Conservation (phyloP, 2,797 vertebrate genomes). For the Hybognathus amarus region DNA sequence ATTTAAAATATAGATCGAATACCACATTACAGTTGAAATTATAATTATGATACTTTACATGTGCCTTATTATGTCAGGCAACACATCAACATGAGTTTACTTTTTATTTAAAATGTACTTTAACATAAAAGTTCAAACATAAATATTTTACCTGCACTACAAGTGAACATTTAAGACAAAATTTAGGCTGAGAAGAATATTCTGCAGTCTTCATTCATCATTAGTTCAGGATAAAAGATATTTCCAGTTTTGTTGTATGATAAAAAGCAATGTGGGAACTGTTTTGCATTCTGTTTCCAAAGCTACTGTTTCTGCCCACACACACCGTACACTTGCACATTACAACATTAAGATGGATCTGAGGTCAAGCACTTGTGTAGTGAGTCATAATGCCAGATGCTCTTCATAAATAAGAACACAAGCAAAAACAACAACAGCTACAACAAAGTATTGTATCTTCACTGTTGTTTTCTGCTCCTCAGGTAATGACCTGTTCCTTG, state of each 20-base stretch:
- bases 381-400: conserved; percentile 4
- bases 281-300: conserved; percentile 22
- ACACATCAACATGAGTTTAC: neutral
- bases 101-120: neutral
- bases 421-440: neutral
- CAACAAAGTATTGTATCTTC: neutral
- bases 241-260: conserved; percentile 18
- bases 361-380: conserved; percentile 6
- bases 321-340: neutral
- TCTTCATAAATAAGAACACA: neutral
- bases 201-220: conserved; percentile 1
- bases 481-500: conserved; percentile 89
- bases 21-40: neutral
- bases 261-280: neutral
- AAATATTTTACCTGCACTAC: neutral
- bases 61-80: neutral
- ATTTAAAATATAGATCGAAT: neutral
- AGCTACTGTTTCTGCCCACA: conserved; percentile 5
- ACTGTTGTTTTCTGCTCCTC: conserved; percentile 28
- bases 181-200: neutral
- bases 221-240: neutral
- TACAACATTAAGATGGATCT: neutral
- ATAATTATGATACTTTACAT: neutral
- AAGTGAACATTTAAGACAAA: neutral
- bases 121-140: neutral